Evolutionary conservation across 2,113 vertebrate genomes (phyloP).

Genomic region (Montifringilla adamsi): DNA sequence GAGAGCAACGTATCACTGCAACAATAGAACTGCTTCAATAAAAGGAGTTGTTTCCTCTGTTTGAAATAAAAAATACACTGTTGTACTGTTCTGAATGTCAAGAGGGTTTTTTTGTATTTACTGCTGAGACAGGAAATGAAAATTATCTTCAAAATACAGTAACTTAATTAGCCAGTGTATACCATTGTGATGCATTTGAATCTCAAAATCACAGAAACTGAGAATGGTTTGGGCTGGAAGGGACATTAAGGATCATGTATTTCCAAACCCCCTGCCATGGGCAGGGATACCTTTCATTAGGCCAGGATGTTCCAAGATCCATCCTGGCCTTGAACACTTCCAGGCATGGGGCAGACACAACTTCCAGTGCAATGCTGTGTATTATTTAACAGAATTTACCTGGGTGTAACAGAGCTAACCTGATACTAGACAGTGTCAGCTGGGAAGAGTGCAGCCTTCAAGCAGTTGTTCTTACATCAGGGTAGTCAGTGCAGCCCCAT

Average conservation of each 20-base stretch:
- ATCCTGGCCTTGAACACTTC: background rate
- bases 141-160: background rate
- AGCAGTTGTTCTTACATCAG: background rate
- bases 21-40: background rate
- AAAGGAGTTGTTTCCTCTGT: background rate
- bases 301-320: background rate
- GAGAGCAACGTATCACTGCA: background rate
- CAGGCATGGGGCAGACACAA: background rate
- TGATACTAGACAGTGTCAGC: background rate
- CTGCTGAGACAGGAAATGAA: background rate
- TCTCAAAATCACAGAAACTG: background rate
- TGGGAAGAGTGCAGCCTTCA: background rate
- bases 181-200: background rate
- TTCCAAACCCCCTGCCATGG: background rate
- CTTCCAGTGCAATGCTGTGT: too few species aligned
- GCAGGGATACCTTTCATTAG: fast-evolving
- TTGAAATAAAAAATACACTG: background rate
- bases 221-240: background rate
- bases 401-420: background rate
- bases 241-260: too few species aligned
- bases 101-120: background rate
- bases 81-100: background rate
- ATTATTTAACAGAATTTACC: background rate
- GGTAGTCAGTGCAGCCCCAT: background rate
- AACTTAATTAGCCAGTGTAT: background rate